Percentiles rank a stretch among this genome's conserved stretches.
These are phyloP conservation scores for Lysiphlebus fabarum DNA, from an alignment of 1,140 invertebrate species.

Conservation along the genomic window DNA sequence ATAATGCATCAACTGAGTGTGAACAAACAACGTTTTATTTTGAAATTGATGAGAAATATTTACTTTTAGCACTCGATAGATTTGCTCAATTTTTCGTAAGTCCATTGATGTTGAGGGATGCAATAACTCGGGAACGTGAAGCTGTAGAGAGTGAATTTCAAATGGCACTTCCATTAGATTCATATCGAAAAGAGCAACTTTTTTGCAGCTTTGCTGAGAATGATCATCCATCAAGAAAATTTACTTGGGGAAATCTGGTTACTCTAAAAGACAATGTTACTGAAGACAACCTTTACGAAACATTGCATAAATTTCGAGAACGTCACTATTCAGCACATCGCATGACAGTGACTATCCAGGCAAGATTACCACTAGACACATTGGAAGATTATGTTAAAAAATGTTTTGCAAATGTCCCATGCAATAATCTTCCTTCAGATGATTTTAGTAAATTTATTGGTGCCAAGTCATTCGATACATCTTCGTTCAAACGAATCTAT, in stretches of 20 bases:
- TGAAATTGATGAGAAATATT: slow-evolving; percentile 76
- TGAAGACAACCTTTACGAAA: slow-evolving; percentile 63
- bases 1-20: slow-evolving; percentile 81
- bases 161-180: slow-evolving; percentile 67
- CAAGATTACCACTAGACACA: slow-evolving; percentile 71
- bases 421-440: slow-evolving; percentile 60
- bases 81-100: slow-evolving; percentile 89
- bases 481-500: slow-evolving; percentile 70
- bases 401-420: slow-evolving; percentile 65
- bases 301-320: slow-evolving; percentile 75
- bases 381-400: slow-evolving; percentile 67
- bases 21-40: slow-evolving; percentile 87
- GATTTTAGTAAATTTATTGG: slow-evolving; percentile 58
- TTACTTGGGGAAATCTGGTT: slow-evolving; percentile 81
- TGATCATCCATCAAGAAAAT: slow-evolving; percentile 73
- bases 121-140: slow-evolving; percentile 87
- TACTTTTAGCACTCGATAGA: slow-evolving; percentile 72
- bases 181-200: slow-evolving; percentile 70
- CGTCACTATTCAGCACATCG: slow-evolving; percentile 84
- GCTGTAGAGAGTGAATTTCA: slow-evolving; percentile 88
- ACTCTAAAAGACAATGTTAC: slow-evolving; percentile 70
- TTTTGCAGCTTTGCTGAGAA: slow-evolving; percentile 64
- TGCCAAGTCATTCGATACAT: slow-evolving; percentile 60
- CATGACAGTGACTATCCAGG: slow-evolving; percentile 84
- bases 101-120: slow-evolving; percentile 81